A percentile compares a stretch with the other conserved stretches of the same genome.
These are phyloP conservation scores for Rhynchonema sp. DNA, from an alignment of 2,888 invertebrate species.

Conservation along the genomic window DNA sequence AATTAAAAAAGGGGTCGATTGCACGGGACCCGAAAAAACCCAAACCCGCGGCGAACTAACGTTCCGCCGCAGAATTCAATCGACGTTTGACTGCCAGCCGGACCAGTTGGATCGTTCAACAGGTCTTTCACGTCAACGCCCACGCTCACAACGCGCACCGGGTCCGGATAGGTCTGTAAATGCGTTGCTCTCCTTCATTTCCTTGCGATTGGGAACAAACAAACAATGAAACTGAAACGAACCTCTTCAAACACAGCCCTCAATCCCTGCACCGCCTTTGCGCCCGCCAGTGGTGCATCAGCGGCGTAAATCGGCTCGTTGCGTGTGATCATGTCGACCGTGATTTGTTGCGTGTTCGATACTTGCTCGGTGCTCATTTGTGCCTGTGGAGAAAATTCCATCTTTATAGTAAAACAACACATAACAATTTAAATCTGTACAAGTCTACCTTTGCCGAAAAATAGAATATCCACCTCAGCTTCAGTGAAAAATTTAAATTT, in stretches of 20 bases:
- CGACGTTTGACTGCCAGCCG: conserved; percentile 60
- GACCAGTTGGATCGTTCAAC: conserved; percentile 60
- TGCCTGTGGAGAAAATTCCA: conserved; percentile 35
- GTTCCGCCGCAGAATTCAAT: conserved; percentile 99
- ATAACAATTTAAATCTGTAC: no score
- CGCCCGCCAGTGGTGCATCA: conserved; percentile 57
- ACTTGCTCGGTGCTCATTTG: conserved; percentile 75
- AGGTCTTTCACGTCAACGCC: conserved; percentile 76
- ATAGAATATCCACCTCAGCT: not conserved
- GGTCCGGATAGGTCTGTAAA: conserved; percentile 69
- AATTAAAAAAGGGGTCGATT: not conserved
- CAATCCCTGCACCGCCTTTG: conserved; percentile 72
- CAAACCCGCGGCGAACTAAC: conserved; percentile 37
- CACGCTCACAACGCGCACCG: conserved; percentile 63
- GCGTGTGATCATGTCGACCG: conserved; percentile 51
- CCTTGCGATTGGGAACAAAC: not conserved
- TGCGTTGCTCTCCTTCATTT: not conserved
- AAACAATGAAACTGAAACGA: not conserved
- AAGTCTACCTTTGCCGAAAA: no score
- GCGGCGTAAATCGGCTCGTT: conserved; percentile 68
- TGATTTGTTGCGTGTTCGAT: conserved; percentile 44
- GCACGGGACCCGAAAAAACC: not conserved
- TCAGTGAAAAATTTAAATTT: not conserved
- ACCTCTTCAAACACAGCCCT: conserved; percentile 91
- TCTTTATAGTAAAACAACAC: no score